phyloP scores from a whole-genome alignment of 2,113 vertebrate species.

The Gymnocephalus cernua region DNA sequence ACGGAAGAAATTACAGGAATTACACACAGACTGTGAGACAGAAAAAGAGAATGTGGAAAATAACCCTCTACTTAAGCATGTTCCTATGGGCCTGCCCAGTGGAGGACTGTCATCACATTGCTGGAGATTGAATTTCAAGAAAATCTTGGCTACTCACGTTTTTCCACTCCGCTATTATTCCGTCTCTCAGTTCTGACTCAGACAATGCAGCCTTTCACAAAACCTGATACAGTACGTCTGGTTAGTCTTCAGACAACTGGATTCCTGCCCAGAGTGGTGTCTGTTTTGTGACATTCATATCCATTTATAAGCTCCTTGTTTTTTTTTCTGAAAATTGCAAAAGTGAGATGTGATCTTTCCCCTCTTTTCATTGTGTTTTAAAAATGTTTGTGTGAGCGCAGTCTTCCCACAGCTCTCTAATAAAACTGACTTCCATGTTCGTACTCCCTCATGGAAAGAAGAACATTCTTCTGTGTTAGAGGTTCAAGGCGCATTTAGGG shows the following conservation, averaged over 20 bases:
- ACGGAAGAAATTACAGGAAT: conserved; percentile 67
- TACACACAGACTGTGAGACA: conserved; percentile 67
- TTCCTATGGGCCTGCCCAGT: conserved; percentile 74
- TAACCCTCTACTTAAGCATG: conserved; percentile 69
- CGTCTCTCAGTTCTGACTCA: conserved; percentile 73
- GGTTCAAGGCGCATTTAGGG: conserved; percentile 8
- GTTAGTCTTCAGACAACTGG: conserved; percentile 62
- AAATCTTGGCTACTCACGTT: conserved; percentile 71
- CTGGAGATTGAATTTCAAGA: conserved; percentile 80
- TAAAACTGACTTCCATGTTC: conserved; percentile 56
- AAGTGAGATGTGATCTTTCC: conserved; percentile 18
- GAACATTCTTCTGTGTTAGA: conserved; percentile 18
- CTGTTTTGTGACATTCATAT: conserved; percentile 43
- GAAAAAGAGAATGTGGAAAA: conserved; percentile 75
- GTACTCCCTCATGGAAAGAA: conserved; percentile 20
- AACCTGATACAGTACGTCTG: conserved; percentile 68
- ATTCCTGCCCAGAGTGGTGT: conserved; percentile 33
- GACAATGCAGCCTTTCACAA: conserved; percentile 77
- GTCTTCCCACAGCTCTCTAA: conserved; percentile 44
- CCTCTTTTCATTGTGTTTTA: conserved; percentile 30
- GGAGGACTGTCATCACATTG: conserved; percentile 75
- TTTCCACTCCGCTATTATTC: conserved; percentile 79
- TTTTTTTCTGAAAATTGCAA: conserved; percentile 40
- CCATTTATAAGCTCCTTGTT: conserved; percentile 36
- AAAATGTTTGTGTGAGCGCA: conserved; percentile 23